Conservation (phyloP, 2,113 vertebrate species). For the Engraulis encrasicolus region DNA sequence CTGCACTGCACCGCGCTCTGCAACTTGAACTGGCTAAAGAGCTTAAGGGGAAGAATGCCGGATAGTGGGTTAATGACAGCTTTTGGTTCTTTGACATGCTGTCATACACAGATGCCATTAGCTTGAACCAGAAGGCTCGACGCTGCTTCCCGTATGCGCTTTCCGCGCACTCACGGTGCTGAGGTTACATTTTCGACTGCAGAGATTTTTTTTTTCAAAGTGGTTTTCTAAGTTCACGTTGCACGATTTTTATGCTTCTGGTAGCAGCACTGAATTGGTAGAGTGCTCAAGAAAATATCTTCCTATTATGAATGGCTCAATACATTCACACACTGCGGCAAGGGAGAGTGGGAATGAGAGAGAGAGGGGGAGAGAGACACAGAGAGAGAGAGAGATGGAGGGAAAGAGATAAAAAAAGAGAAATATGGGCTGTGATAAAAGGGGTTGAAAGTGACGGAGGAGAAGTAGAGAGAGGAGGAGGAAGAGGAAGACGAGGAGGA, state of each 20-base stretch:
- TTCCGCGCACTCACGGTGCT: not conserved
- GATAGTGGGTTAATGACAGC: not conserved
- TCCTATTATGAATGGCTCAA: not conserved
- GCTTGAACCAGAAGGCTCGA: not conserved
- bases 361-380: not conserved
- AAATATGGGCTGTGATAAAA: too few species aligned
- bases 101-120: not conserved
- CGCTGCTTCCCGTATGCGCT: not conserved
- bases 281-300: not conserved
- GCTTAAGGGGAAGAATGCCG: not conserved
- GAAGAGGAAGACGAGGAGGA: not conserved
- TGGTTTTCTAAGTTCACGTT: not conserved
- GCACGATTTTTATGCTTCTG: not conserved
- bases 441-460: not conserved
- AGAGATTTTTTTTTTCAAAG: not conserved
- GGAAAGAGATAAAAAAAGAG: too few species aligned
- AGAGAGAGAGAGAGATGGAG: not conserved
- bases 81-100: not conserved
- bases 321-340: not conserved
- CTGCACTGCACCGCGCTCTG: too few species aligned
- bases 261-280: not conserved
- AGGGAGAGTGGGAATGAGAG: not conserved
- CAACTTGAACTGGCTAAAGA: slow-evolving; percentile 2
- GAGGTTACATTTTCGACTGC: not conserved
- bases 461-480: not conserved